Base-by-base conservation (phyloP, 2,113 vertebrate species). In the Leptobrachium leishanense region DNA sequence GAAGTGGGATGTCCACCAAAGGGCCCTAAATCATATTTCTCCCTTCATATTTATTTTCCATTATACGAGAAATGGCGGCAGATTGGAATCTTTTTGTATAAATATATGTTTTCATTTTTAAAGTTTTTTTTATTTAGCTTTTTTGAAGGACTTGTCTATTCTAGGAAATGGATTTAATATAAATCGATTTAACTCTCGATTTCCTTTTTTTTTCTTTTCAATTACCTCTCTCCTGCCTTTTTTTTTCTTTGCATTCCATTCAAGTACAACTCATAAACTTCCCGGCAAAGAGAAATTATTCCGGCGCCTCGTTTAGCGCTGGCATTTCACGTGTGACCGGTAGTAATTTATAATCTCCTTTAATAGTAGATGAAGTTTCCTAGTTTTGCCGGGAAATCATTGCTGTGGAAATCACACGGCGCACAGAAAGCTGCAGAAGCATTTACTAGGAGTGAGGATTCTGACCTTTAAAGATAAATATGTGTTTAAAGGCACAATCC, bases 391-490 rank as follows among this genome's bases (percentile, higher is more conserved):
- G 39, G 53, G 62, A 65, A 65, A 64, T 75, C 59, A 50, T 43
- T 75, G 62, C 42, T 65, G 5, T 39, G 40, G 63, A 15, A 12
- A 53, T 65, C 44, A 64, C 39, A 40, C 6, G 6, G 64, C 63
- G 43, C 46, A 39, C 39, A 11, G 64, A 76, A n/a, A 54, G 43
- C 59, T 43, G 39, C 44, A 9, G 53, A 42, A 39, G 40, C 63
- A 4, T 65, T 67, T 68, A 15, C 64, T 42, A 40, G 64, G 41
- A 75, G 31, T 4, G 7, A 5, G 11, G 46, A 68, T 39, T 46
- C 15, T 31, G 65, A 68, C 39, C 74, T 67, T 53, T 67, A 39
- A 39, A 76, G 64, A 68, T 15, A 55, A 67, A 76, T 31, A 20
- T 50, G 44, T 68, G 44, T 40, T 54, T 6, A 6, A 44, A 76